Percentiles rank a stretch among this genome's conserved stretches.
Evolutionary conservation across 2,797 vertebrate genomes (phyloP).

Genomic region (Falco berigora): DNA sequence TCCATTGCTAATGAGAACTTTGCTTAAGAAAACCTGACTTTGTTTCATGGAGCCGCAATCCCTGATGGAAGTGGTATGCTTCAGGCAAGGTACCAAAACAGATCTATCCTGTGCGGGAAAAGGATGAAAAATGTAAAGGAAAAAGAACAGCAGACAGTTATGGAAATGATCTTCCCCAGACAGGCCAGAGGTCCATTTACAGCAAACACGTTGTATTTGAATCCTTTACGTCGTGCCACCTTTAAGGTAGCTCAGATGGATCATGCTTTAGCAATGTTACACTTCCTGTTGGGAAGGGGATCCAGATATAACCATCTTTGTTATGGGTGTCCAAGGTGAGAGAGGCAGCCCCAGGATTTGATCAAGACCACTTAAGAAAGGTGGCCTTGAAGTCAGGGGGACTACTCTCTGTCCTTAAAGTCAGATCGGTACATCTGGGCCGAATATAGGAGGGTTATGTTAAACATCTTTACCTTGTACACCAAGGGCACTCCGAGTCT

Average conservation of each 20-base stretch:
- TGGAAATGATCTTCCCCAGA: not conserved
- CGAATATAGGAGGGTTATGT: not conserved
- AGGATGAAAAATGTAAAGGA: not conserved
- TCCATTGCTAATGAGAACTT: not conserved
- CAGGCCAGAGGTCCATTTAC: not conserved
- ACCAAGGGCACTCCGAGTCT: not conserved
- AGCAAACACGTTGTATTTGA: not conserved
- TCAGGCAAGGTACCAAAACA: not conserved
- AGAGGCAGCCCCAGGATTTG: not conserved
- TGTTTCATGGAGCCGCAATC: not conserved
- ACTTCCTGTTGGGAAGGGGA: not conserved
- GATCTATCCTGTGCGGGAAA: not conserved
- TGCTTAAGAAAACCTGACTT: not conserved
- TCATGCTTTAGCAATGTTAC: not conserved
- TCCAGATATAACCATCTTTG: rapidly evolving
- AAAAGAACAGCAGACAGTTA: not conserved
- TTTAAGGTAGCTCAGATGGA: not conserved
- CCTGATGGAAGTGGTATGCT: not conserved
- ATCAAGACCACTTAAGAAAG: not conserved
- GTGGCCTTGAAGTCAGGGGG: not conserved
- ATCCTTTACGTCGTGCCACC: rapidly evolving
- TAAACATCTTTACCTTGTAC: not conserved
- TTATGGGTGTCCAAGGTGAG: not conserved
- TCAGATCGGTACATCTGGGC: not conserved
- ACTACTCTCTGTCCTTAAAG: not conserved